A percentile compares a stretch with the other conserved stretches of the same genome.
phyloP scores from a whole-genome alignment of 2,113 vertebrate species.

The Osmerus mordax region DNA sequence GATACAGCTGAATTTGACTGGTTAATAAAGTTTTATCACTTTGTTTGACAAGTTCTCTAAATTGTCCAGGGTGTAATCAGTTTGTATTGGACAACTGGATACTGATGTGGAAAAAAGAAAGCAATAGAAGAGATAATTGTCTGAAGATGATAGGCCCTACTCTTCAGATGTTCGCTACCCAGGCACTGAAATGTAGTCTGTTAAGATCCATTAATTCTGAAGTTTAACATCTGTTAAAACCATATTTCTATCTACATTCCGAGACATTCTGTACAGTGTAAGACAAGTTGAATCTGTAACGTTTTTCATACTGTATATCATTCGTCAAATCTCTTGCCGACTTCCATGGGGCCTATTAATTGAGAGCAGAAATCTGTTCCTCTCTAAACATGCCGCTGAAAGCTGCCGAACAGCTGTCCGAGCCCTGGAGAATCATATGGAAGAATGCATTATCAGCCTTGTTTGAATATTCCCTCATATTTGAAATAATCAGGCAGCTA shows the following conservation, averaged over 20 bases:
- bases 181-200: background rate
- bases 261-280: conserved; percentile 16
- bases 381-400: conserved; percentile 59
- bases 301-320: conserved; percentile 25
- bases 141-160: background rate
- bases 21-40: conserved; percentile 59
- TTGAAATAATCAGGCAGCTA: conserved; percentile 73
- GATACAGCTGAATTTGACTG: conserved; percentile 48
- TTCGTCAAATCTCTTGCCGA: conserved; percentile 54
- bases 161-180: background rate
- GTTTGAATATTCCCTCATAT: conserved; percentile 70
- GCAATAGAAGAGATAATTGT: background rate
- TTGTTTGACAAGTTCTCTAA: conserved; percentile 48
- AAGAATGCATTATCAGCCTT: conserved; percentile 70
- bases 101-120: background rate
- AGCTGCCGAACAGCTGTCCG: conserved; percentile 69
- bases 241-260: conserved; percentile 22
- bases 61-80: conserved; percentile 62
- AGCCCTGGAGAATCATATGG: conserved; percentile 70
- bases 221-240: conserved; percentile 46
- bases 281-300: conserved; percentile 29
- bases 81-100: conserved; percentile 43
- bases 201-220: conserved; percentile 31
- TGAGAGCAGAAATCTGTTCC: conserved; percentile 65
- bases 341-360: conserved; percentile 65